Conservation (phyloP, 2,888 invertebrate species). For the Xestia c-nigrum region DNA sequence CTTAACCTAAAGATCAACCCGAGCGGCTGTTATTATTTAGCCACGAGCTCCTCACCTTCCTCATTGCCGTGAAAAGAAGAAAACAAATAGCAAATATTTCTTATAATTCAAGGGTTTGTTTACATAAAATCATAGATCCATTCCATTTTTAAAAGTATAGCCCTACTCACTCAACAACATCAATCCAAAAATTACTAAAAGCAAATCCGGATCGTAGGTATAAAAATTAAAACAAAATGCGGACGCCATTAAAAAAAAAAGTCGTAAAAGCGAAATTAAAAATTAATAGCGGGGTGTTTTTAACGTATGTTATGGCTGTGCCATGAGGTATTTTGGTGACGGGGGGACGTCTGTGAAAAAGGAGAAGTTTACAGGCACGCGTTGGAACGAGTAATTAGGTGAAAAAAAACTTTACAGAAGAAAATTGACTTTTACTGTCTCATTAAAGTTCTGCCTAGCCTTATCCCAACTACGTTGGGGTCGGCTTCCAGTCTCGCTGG, state of each 20-base stretch:
- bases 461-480: too few relatives aligned
- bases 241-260: constrained; percentile 66
- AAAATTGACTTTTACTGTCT: not conserved
- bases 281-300: constrained; percentile 74
- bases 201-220: constrained; percentile 48
- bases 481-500: too few relatives aligned
- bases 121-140: too few relatives aligned
- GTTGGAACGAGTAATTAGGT: not conserved
- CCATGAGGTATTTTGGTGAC: constrained; percentile 39
- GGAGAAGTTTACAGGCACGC: not conserved
- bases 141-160: not conserved
- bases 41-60: too few relatives aligned
- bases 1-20: too few relatives aligned
- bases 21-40: too few relatives aligned
- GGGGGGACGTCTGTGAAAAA: not conserved
- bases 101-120: not conserved
- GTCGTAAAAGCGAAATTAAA: constrained; percentile 78
- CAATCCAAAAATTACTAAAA: constrained; percentile 49
- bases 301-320: constrained; percentile 65
- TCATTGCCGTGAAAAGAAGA: not conserved
- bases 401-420: not conserved
- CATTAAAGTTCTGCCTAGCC: too few relatives aligned
- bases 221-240: constrained; percentile 65
- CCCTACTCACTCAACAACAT: constrained; percentile 8
- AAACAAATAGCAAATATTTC: not conserved